Base-by-base conservation (phyloP, 2,113 vertebrate species). In the Rhadina sibilatrix region DNA sequence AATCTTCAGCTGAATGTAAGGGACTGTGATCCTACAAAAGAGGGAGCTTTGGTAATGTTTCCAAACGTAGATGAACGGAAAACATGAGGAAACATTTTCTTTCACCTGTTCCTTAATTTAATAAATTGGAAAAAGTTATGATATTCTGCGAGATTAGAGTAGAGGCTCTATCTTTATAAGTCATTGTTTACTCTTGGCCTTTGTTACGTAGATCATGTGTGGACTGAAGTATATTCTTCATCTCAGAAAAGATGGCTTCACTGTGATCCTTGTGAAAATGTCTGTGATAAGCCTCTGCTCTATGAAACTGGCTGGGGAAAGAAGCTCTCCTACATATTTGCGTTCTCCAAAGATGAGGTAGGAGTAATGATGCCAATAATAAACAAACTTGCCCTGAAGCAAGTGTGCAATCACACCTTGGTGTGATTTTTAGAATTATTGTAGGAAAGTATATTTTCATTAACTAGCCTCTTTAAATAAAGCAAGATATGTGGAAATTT, bases 331-430 rank as follows among this genome's bases (percentile, higher is more conserved):
- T 99, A 99, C 56, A 47, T 99, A 86, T 95, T 99, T 77, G 99
- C 99, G 3, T 99, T 99, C 95, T 99, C 99, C 21, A 99, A 99
- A 97, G 99, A 99, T 76, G 98, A 99, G 99, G 99, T 99, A 96
- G 76, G 97, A 54, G 19, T 63, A 60, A 49, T 33, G 22, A 21
- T 54, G 63, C 35, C 72, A 65, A 12, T 63, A 88, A 74, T 65
- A 64, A 87, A 13, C 23, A 82, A 57, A 50, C 11, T 56, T 92
- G 3, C 30, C 21, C 18, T 65, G 35, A 65, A 47, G 42, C 27
- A 83, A 63, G 12, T 11, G 10, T 91, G 47, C 57, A 63, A 9
- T 40, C 40, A 40, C 23, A 49, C 66, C 20, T 65, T 76, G 52
- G 22, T 49, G n/a, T 61, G 30, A 47, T 83, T 74, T 76, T 25